Percentiles rank a stretch among this genome's conserved stretches.
These are phyloP conservation scores for Theretra japonica DNA, from an alignment of 2,888 invertebrate species.

Conservation along the genomic window DNA sequence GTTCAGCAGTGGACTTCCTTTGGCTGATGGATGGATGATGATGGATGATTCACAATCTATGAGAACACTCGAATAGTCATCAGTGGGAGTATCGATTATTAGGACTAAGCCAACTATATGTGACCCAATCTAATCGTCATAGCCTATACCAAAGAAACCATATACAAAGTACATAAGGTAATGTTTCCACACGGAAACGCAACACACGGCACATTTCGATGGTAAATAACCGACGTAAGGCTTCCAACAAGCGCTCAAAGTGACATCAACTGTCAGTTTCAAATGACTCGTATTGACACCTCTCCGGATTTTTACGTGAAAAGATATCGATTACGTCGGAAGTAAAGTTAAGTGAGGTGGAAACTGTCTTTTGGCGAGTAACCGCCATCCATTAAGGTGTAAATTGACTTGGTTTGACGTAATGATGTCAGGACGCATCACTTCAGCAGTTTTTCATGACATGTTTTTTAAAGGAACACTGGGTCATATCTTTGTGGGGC, in stretches of 20 bases:
- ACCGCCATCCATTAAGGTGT: constrained; percentile 76
- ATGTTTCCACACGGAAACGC: constrained; percentile 4
- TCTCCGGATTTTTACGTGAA: constrained; percentile 71
- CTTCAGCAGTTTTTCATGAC: constrained; percentile 41
- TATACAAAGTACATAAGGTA: constrained; percentile 1
- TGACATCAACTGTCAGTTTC: constrained; percentile 38
- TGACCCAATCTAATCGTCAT: background rate
- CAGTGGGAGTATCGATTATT: no score
- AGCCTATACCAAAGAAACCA: background rate
- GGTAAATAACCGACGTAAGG: constrained; percentile 37
- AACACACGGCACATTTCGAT: constrained; percentile 12
- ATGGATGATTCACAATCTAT: no score
- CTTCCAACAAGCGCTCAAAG: constrained; percentile 43
- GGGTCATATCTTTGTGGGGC: constrained; percentile 2
- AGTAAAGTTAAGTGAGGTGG: constrained; percentile 77
- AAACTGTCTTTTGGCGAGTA: constrained; percentile 77
- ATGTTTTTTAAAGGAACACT: constrained; percentile 9
- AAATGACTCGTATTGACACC: constrained; percentile 44
- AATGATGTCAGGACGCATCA: constrained; percentile 56
- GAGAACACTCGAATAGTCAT: no score
- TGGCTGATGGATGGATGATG: no score
- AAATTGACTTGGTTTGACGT: constrained; percentile 70
- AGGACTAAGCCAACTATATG: no score
- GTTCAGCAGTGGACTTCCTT: no score
- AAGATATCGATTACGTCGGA: constrained; percentile 81